Percentiles rank a stretch among this genome's conserved stretches.
Conservation (phyloP, 2,797 vertebrate genomes). For the Nyctibius grandis region DNA sequence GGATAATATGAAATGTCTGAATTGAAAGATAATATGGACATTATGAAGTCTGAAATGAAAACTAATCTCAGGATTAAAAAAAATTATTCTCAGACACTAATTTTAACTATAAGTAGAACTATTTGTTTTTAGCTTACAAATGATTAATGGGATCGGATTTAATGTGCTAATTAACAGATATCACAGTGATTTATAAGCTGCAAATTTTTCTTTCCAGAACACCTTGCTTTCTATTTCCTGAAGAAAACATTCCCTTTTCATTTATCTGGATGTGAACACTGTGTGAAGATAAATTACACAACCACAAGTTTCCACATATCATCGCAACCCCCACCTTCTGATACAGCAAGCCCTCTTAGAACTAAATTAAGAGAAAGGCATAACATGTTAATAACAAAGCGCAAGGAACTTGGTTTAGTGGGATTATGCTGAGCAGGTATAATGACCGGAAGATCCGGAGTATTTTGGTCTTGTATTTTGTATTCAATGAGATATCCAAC, state of each 20-base stretch:
- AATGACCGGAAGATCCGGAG: not conserved
- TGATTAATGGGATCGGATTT: not conserved
- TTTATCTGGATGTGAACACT: not conserved
- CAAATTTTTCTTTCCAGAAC: not conserved
- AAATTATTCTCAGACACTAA: not conserved
- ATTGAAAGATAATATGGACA: too few relatives aligned
- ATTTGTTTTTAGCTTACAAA: not conserved
- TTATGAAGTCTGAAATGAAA: conserved; percentile 43
- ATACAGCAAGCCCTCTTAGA: not conserved
- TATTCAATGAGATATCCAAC: not conserved
- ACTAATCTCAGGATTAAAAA: not conserved
- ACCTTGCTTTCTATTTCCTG: not conserved
- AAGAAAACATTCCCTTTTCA: not conserved
- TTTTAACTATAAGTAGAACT: not conserved
- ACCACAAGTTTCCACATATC: not conserved
- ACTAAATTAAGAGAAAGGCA: not conserved
- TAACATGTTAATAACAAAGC: not conserved
- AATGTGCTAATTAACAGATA: not conserved
- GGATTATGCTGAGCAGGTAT: not conserved
- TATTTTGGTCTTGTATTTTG: not conserved
- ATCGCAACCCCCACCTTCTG: fast-evolving
- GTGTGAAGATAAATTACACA: not conserved
- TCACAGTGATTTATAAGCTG: not conserved
- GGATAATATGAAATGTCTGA: too few relatives aligned
- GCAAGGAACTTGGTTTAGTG: not conserved